Conservation (phyloP, 2,888 invertebrate genomes). For the Noctua comes region DNA sequence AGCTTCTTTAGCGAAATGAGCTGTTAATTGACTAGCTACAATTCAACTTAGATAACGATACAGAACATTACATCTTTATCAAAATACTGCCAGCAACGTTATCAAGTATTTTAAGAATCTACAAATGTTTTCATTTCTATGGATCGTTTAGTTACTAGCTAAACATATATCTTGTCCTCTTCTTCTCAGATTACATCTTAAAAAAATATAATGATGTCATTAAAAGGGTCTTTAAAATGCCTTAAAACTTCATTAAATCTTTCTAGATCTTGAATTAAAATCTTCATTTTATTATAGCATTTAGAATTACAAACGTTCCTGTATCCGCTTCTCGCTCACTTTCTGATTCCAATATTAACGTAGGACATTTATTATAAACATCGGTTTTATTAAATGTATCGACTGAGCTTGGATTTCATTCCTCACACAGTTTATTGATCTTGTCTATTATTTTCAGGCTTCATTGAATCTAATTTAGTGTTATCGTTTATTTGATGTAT, state of each 20-base stretch:
- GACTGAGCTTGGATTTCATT: constrained; percentile 31
- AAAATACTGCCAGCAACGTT: background rate
- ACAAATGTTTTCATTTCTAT: constrained; percentile 11
- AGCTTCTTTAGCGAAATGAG: background rate
- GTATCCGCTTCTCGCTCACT: constrained; percentile 22
- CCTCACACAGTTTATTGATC: constrained; percentile 52
- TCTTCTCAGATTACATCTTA: constrained; percentile 38
- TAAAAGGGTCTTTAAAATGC: constrained; percentile 24
- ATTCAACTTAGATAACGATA: too few species aligned
- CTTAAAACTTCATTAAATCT: constrained; percentile 21
- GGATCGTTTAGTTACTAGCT: constrained; percentile 16
- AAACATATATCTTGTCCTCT: background rate
- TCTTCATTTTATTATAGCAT: background rate
- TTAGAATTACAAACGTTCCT: constrained; percentile 2
- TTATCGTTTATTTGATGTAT: background rate
- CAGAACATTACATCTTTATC: background rate
- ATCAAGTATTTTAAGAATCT: background rate
- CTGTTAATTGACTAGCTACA: background rate
- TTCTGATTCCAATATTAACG: background rate
- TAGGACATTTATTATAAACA: constrained; percentile 37
- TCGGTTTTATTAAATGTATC: constrained; percentile 44
- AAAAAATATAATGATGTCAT: constrained; percentile 37
- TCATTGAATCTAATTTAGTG: background rate
- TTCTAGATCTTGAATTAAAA: constrained; percentile 23
- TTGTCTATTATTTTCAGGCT: constrained; percentile 22